These are phyloP conservation scores for Tachina lurida DNA, from an alignment of 2,888 invertebrate species.

Conservation along the genomic window DNA sequence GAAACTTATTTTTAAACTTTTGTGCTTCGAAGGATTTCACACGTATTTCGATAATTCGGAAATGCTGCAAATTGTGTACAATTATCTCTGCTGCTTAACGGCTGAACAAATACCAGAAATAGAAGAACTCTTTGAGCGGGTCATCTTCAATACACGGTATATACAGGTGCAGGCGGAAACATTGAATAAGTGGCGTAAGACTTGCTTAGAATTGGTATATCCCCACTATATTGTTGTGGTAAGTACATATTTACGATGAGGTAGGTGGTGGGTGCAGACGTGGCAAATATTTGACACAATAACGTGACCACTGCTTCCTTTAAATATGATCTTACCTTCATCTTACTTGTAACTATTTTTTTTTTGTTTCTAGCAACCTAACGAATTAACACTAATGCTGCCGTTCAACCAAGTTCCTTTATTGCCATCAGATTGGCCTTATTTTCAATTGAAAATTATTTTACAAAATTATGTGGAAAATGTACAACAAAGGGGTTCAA, in stretches of 20 bases:
- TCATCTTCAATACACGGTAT: constrained; percentile 86
- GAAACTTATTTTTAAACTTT: constrained; percentile 82
- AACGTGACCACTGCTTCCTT: neutral
- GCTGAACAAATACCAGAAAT: constrained; percentile 85
- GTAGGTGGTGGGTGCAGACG: too few relatives aligned
- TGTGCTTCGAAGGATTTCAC: constrained; percentile 78
- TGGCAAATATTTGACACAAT: neutral
- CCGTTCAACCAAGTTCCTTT: constrained; percentile 86
- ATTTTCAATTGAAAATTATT: constrained; percentile 85
- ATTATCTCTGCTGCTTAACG: constrained; percentile 85
- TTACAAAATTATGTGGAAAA: constrained; percentile 79
- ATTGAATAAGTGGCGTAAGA: constrained; percentile 84
- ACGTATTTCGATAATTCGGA: constrained; percentile 76
- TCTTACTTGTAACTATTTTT: neutral
- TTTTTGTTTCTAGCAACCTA: constrained; percentile 75
- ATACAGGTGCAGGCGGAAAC: constrained; percentile 84
- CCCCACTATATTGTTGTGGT: constrained; percentile 82
- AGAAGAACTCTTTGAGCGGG: constrained; percentile 84
- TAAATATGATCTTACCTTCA: too few relatives aligned
- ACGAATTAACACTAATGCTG: constrained; percentile 83
- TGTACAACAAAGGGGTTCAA: constrained; percentile 76
- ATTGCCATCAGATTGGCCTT: constrained; percentile 92
- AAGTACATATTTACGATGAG: constrained; percentile 54
- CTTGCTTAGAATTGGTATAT: constrained; percentile 84
- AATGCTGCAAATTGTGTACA: constrained; percentile 84